phyloP scores from a whole-genome alignment of 2,888 invertebrate species.

The Sepiola atlantica region DNA sequence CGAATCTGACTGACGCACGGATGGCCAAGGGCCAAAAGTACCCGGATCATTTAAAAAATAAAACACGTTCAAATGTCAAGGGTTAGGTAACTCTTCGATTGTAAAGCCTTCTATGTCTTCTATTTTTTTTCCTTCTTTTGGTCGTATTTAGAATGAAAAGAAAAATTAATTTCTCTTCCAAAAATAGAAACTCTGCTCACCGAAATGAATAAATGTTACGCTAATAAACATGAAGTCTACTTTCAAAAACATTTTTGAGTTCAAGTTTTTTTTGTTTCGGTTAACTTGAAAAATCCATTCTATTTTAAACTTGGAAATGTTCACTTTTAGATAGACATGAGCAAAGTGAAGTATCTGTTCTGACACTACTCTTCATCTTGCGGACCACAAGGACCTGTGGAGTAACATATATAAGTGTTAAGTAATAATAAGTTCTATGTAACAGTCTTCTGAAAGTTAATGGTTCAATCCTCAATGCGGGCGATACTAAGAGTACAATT shows the following conservation, averaged over 20 bases:
- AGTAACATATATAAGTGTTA: too few species aligned
- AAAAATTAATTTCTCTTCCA: not conserved
- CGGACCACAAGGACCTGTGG: too few species aligned
- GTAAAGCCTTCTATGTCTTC: not conserved
- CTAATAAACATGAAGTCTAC: not conserved
- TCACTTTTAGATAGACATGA: too few species aligned
- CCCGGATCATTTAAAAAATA: not conserved
- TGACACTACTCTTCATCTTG: too few species aligned
- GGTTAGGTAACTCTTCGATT: not conserved
- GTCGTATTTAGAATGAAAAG: not conserved
- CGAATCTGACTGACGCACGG: not conserved
- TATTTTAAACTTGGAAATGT: too few species aligned
- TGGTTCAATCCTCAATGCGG: too few species aligned
- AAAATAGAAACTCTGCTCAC: not conserved
- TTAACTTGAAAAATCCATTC: too few species aligned
- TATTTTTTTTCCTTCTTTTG: not conserved
- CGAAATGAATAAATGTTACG: not conserved
- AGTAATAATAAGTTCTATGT: too few species aligned
- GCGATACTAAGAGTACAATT: too few species aligned
- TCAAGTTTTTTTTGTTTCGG: too few species aligned
- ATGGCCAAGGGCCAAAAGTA: not conserved
- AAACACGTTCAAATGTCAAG: slow-evolving; percentile 16
- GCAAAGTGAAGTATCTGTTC: too few species aligned
- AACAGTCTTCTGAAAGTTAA: too few species aligned
- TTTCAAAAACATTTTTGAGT: not conserved